A percentile compares a stretch with the other conserved stretches of the same genome.
These are phyloP conservation scores for Borostomias antarcticus DNA, from an alignment of 2,797 vertebrate species.

Conservation along the genomic window DNA sequence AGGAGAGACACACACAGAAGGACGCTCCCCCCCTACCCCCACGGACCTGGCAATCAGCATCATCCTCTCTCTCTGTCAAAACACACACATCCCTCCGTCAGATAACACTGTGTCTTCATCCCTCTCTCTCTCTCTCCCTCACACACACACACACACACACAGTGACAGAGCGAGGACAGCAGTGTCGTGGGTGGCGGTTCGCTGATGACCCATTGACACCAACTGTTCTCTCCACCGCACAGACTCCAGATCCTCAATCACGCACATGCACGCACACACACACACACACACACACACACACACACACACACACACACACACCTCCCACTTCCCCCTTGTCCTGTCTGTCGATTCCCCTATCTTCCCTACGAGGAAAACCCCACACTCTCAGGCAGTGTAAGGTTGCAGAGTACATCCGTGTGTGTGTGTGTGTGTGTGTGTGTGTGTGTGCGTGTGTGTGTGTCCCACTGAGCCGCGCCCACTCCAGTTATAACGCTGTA, in stretches of 20 bases:
- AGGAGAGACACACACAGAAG: constrained; percentile 20
- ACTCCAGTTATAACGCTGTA: constrained; percentile 41
- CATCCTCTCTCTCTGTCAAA: constrained; percentile 30
- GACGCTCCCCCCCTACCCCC: constrained; percentile 28
- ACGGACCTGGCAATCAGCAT: constrained; percentile 38
- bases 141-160: constrained; percentile 9
- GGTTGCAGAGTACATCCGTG: constrained; percentile 30
- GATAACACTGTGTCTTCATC: neutral
- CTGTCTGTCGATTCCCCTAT: neutral
- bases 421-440: constrained; percentile 15
- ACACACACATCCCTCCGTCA: neutral
- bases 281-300: no score
- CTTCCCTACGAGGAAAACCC: no score
- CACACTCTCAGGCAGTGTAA: no score
- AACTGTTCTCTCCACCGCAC: neutral
- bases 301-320: no score
- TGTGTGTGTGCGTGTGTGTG: neutral
- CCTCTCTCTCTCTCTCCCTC: neutral
- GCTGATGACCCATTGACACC: neutral
- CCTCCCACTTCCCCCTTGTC: neutral
- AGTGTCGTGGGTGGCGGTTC: neutral
- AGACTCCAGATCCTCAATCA: neutral
- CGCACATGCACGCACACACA: no score
- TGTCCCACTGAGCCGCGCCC: constrained; percentile 32
- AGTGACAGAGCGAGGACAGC: constrained; percentile 14